Base-by-base conservation (phyloP, 2,113 vertebrate genomes). In the Nesospiza acunhae region DNA sequence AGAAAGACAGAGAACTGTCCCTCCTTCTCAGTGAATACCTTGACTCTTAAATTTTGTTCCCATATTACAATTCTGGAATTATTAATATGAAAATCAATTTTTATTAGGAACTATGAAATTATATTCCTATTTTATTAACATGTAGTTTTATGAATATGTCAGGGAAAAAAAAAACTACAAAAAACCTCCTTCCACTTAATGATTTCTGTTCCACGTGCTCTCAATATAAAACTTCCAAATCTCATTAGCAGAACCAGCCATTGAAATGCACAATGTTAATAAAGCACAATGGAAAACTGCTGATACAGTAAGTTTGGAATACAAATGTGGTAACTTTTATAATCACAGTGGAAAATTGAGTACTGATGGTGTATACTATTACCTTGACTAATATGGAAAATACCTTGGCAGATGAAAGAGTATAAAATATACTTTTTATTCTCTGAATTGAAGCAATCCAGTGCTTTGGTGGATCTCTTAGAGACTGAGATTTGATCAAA, bases 191-290 rank as follows among this genome's bases (percentile, higher is more conserved):
- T 83, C 60, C 52, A 70, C 20, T 89, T 95, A 96, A 97, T 94
- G 64, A 95, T 94, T 95, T 95, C 84, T 92, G 18, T 97, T 97
- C 83, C 53, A 39, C 93, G 55, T 89, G 59, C 27, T 75, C 59
- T 94, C 73, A 97, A 89, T 96, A 93, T 60, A 94, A 97, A 94
- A 94, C 44, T 94, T 96, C 62, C 62, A 93, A 97, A 96, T 96
- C 94, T 97, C 90, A 96, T 97, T 96, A 97, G 62, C 41, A 87
- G 93, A 94, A 93, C 27, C 41, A 95, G 70, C 37, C 60, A 89
- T 95, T 96, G 96, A 95, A 97, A 92, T 90, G 91, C 80, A 93
- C 64, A 91, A 60, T 64, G 23, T 91, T 97, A 96, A 97, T 94
- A 92, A 97, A 93, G 37, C 46, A 87, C 72, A 89, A 90, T n/a